Evolutionary conservation across 2,113 vertebrate genomes (phyloP).

Genomic region (Phainopepla nitens): DNA sequence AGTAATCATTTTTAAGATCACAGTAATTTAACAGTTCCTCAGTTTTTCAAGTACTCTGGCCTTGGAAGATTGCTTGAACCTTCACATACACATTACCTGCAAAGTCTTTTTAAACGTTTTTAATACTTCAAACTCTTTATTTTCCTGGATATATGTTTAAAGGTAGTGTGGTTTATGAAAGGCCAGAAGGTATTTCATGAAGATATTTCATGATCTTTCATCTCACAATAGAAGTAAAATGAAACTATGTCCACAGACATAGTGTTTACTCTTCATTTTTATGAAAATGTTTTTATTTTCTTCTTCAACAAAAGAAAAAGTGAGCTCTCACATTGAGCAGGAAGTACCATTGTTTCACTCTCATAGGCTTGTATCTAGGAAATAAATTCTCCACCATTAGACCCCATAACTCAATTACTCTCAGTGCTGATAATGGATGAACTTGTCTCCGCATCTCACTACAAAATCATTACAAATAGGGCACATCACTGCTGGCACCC

Average conservation of each 20-base stretch:
- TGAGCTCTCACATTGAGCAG: background rate
- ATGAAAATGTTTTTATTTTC: background rate
- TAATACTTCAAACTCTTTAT: background rate
- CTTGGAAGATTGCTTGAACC: slow-evolving; percentile 29
- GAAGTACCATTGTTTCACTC: background rate
- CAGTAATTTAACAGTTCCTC: slow-evolving; percentile 23
- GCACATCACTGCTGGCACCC: background rate
- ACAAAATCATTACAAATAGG: background rate
- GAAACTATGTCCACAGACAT: background rate
- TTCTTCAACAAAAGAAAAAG: background rate
- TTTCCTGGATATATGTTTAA: background rate
- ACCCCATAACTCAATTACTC: background rate
- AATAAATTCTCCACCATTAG: background rate
- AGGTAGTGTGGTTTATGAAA: background rate
- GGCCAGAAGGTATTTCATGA: background rate
- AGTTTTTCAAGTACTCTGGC: slow-evolving; percentile 4
- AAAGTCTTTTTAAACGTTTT: background rate
- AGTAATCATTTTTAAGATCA: slow-evolving; percentile 52
- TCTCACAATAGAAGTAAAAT: background rate
- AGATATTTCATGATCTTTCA: background rate
- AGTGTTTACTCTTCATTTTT: background rate
- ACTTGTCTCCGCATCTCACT: background rate
- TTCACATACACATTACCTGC: background rate
- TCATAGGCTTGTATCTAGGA: background rate
- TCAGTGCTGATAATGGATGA: background rate